Evolutionary conservation across 2,797 vertebrate species (phyloP).

Genomic region (Tragelaphus oryx): DNA sequence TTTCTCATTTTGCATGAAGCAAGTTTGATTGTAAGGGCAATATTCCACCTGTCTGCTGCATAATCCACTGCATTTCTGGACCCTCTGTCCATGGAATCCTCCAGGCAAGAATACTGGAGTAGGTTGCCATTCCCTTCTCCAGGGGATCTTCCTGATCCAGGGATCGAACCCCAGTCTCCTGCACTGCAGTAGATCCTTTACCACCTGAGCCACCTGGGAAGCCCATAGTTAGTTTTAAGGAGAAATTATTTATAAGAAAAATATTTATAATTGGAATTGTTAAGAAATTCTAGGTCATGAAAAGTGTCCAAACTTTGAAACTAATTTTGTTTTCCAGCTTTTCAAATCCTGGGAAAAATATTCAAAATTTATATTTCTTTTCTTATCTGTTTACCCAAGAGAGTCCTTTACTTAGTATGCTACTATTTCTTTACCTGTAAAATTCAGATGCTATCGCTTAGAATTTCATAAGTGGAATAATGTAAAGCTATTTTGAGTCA

Average conservation of each 20-base stretch:
- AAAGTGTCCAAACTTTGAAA: neutral
- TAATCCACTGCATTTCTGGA: neutral
- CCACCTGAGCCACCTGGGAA: neutral
- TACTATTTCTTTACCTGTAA: conserved; percentile 9
- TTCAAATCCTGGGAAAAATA: neutral
- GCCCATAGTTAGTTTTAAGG: conserved; percentile 10
- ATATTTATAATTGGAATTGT: neutral
- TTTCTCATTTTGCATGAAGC: neutral
- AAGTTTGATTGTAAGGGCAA: neutral
- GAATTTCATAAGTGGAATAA: neutral
- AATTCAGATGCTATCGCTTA: neutral
- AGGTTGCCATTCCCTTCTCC: neutral
- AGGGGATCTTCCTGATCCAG: neutral
- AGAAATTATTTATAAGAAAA: conserved; percentile 12
- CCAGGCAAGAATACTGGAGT: neutral
- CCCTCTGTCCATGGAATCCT: neutral
- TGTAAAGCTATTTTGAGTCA: neutral
- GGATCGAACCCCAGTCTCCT: neutral
- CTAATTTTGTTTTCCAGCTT: conserved; percentile 1
- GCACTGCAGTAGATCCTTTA: neutral
- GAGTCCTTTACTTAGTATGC: neutral
- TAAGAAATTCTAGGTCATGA: conserved; percentile 16
- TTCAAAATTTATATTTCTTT: neutral
- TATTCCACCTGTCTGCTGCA: neutral
- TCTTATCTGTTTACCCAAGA: neutral